Conservation (phyloP, 1,140 invertebrate species). For the Scaptomyza graminum region DNA sequence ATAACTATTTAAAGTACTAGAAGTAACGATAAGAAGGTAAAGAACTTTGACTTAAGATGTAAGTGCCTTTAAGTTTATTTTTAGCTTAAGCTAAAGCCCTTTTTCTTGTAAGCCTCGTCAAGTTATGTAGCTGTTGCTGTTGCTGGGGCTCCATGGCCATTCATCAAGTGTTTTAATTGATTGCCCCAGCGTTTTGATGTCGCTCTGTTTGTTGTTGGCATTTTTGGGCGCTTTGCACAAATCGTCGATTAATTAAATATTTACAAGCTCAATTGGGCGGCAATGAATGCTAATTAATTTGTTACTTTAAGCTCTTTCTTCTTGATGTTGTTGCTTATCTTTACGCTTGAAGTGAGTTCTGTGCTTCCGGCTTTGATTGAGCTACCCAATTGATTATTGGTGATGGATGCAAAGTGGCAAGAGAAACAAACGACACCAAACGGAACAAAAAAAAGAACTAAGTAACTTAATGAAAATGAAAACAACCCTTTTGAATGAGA, state of each 20-base stretch:
- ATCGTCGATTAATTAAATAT: conserved; percentile 77
- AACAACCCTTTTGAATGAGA: conserved; percentile 49
- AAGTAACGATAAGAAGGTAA: no score
- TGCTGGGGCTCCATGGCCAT: conserved; percentile 30
- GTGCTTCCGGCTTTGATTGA: conserved; percentile 28
- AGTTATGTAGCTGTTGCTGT: background rate
- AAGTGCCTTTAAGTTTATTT: no score
- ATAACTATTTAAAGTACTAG: background rate
- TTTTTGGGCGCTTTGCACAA: conserved; percentile 43
- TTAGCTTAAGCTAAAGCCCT: background rate
- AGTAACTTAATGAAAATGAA: conserved; percentile 30
- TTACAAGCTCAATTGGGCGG: conserved; percentile 75
- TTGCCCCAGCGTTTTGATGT: conserved; percentile 15
- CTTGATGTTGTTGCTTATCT: conserved; percentile 53
- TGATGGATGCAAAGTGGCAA: conserved; percentile 4
- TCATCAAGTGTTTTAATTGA: conserved; percentile 68
- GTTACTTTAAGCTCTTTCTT: conserved; percentile 45
- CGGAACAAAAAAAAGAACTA: background rate
- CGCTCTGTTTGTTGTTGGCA: background rate
- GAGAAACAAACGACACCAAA: no score
- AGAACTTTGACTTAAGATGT: no score
- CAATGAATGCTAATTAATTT: conserved; percentile 79
- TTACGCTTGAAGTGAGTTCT: conserved; percentile 51
- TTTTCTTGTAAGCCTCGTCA: background rate
- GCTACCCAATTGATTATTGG: conserved; percentile 54